Base-by-base conservation (phyloP, 2,888 invertebrate species). In the Euproctis similis region DNA sequence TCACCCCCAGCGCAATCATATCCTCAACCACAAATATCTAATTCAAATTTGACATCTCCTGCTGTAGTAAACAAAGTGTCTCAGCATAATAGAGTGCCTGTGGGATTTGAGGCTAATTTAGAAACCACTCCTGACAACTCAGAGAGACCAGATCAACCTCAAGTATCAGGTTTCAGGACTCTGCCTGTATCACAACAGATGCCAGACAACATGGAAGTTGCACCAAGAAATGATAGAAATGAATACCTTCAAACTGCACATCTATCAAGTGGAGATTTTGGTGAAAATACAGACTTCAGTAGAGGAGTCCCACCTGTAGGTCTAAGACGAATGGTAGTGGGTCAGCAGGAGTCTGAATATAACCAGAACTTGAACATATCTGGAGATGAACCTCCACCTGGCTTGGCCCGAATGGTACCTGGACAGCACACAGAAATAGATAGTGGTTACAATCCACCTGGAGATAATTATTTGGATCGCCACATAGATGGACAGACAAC, bases 191-290 rank as follows among this genome's bases (percentile, higher is more conserved):
- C 66, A 7, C 70, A 65, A 12, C 68, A 62, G 26, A 61, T 78
- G 27, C 84, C 85, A 1, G 88, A 88, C 34, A 88, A 88, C 53
- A 67, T 86, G 50, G 90, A 90, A 65, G 82, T 88, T 13, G 87
- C 87, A 7, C 89, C 90, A 0, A 88, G 87, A 36, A 89, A 88
- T 59, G 92, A 92, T 49, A 82, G 92, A 33, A 91, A 92, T 60
- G 90, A 92, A 62, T 92, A 92, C 62, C 70, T 92, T 34, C 92
- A 92, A 70, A 92, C 92, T 2, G 92, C 92, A 9, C 91, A 92
- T 53, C 68, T 92, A 24, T 91, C 90, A 1, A 87, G 88, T 46
- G 72, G 77, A 6, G 84, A 85, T 44, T 85, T 75, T 42, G 68
- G 66, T 7, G 82, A 78, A 38, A 84, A 84, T 45, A 74, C 78